These are phyloP conservation scores for Cyclina sinensis DNA, from an alignment of 1,140 invertebrate genomes.

Conservation along the genomic window DNA sequence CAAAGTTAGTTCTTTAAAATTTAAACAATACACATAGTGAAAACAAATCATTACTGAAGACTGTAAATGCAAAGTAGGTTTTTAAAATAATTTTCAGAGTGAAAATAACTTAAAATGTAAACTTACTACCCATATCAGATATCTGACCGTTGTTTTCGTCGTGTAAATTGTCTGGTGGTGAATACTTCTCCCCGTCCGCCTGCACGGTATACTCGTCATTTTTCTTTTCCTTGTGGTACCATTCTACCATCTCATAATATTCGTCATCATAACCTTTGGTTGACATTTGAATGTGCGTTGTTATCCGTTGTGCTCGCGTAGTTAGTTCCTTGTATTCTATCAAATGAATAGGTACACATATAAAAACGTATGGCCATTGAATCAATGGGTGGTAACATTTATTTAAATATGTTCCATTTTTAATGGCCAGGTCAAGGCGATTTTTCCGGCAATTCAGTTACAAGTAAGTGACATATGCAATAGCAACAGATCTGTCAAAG, in stretches of 20 bases:
- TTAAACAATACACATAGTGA: not conserved
- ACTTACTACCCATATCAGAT: not conserved
- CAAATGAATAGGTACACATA: not conserved
- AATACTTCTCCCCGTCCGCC: not conserved
- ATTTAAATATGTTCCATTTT: not conserved
- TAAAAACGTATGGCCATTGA: not conserved
- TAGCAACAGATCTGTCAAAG: too few relatives aligned
- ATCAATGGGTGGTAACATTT: not conserved
- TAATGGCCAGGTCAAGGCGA: not conserved
- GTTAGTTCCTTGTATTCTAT: constrained; percentile 33
- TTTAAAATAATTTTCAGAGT: not conserved
- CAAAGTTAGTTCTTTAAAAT: not conserved
- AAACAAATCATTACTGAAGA: not conserved
- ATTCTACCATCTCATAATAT: not conserved
- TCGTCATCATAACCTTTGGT: not conserved
- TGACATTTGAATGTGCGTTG: not conserved
- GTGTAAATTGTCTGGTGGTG: not conserved
- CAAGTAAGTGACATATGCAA: too few relatives aligned
- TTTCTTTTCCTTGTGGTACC: not conserved
- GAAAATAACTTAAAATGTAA: not conserved
- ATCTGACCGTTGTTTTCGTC: not conserved
- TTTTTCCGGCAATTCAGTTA: too few relatives aligned
- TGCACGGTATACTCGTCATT: not conserved
- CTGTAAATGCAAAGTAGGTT: not conserved
- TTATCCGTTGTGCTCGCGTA: not conserved